These are phyloP conservation scores for Thalassophryne amazonica DNA, from an alignment of 2,797 vertebrate genomes.

Conservation along the genomic window DNA sequence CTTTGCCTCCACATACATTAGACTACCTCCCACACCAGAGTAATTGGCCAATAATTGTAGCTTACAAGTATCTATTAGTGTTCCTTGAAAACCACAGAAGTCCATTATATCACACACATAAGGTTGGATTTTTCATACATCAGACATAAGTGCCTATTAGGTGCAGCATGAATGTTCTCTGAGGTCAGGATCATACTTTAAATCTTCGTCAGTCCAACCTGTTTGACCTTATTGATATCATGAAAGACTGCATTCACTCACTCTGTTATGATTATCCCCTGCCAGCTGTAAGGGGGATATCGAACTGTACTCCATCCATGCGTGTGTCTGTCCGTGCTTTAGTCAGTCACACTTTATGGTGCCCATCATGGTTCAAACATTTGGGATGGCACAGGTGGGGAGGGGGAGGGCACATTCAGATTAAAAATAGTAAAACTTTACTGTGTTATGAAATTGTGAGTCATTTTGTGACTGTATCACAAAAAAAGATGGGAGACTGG, in stretches of 20 bases:
- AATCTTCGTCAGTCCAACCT: not conserved
- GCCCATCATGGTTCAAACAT: too few relatives aligned
- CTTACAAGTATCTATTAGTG: conserved; percentile 42
- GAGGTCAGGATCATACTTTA: conserved; percentile 15
- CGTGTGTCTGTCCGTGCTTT: too few relatives aligned
- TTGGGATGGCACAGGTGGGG: too few relatives aligned
- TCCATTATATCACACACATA: conserved; percentile 25
- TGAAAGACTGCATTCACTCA: not conserved
- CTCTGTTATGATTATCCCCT: too few relatives aligned
- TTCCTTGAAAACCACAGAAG: conserved; percentile 45
- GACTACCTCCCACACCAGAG: conserved; percentile 48
- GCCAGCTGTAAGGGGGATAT: too few relatives aligned
- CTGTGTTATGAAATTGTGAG: too few relatives aligned
- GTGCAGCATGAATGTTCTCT: conserved; percentile 1
- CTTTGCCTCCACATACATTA: conserved; percentile 47
- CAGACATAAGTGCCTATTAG: conserved; percentile 17
- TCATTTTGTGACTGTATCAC: too few relatives aligned
- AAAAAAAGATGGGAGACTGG: too few relatives aligned
- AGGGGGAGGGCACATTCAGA: too few relatives aligned
- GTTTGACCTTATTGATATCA: conserved; percentile 7
- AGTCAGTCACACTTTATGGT: too few relatives aligned
- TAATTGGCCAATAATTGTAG: conserved; percentile 64
- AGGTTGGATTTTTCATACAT: conserved; percentile 34
- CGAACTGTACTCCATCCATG: too few relatives aligned
- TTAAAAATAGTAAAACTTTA: too few relatives aligned